Evolutionary conservation across 2,113 vertebrate species (phyloP), one percentile per base, ranked within the genome.

Genomic region (Lathamus discolor): DNA sequence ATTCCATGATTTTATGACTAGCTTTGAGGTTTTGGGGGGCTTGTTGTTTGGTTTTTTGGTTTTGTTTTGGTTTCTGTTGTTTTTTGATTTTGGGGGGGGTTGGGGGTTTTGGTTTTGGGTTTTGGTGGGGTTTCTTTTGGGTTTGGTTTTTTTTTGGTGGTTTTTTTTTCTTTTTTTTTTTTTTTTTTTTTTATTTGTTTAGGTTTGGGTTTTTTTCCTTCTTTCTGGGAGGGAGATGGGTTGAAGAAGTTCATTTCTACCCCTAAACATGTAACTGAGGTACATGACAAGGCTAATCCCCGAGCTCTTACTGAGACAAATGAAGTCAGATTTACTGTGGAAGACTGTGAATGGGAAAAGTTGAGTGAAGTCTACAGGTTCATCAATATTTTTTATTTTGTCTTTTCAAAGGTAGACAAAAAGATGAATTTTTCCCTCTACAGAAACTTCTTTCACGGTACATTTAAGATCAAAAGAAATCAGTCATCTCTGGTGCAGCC

Each of bases 401-500:
- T 49, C 25, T 54, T 76, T 83, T 61, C 22, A 24, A 37, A 72
- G 28, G 6, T 79, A 28, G 14, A 35, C 3, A 44, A 52, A 79
- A 85, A 27, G 13, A 15, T 17, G 12, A 59, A 7, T 31, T 92
- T 83, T 79, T 16, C 4, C 61, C 13, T 48, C 16, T 59, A 25
- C 11, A 11, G 10, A 5, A 27, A 3, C 31, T 48, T 44, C 10
- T 73, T 82, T 80, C 57, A n/a, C 2, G 2, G 24, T 51, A 25
- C 8, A 41, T 31, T 79, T 72, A 52, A 59, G 7, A 43, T 61
- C 19, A 48, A 4, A 28, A 49, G 10, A 59, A 76, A 80, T 44
- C 2, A 0, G 13, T 74, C 3, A 0, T 46, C 13, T 67, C 31
- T 23, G 78, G 64, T 1, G 2, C 23, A 66, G 33, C 61, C 13